Evolutionary conservation across 2,113 vertebrate genomes (phyloP).

Genomic region (Erythrocercus mccallii): DNA sequence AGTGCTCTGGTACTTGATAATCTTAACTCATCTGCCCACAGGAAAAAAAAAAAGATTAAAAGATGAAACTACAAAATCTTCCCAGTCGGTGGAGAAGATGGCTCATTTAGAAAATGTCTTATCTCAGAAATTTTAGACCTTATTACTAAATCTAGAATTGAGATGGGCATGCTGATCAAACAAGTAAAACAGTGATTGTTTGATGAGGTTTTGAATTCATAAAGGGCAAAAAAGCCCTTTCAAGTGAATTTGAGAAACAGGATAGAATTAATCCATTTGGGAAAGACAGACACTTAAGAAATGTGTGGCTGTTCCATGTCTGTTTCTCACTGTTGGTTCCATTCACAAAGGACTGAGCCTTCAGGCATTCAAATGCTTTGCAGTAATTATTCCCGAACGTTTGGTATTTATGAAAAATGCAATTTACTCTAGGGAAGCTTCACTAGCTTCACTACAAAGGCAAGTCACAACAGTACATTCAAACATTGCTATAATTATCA

Average conservation of each 20-base stretch:
- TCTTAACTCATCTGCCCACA: not conserved
- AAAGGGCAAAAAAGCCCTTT: not conserved
- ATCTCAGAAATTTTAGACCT: not conserved
- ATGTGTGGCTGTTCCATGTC: not conserved
- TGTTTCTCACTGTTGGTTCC: conserved; percentile 9
- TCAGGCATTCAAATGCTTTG: conserved; percentile 1
- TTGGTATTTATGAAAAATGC: conserved; percentile 52
- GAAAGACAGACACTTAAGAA: not conserved
- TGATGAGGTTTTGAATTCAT: not conserved
- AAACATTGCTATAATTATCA: conserved; percentile 48
- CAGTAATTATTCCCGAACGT: conserved; percentile 43
- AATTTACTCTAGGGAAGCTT: conserved; percentile 32
- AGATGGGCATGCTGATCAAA: not conserved
- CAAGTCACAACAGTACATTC: not conserved
- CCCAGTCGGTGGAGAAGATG: not conserved
- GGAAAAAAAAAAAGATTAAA: not conserved
- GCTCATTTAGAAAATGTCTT: not conserved
- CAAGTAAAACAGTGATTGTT: not conserved
- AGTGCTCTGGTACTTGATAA: not conserved
- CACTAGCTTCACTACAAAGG: conserved; percentile 22
- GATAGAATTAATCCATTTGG: not conserved
- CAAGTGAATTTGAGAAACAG: not conserved
- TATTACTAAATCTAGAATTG: not conserved
- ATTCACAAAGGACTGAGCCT: conserved; percentile 31
- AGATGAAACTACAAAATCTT: not conserved